phyloP scores from a whole-genome alignment of 2,113 vertebrate species.

The Myrmecobius fasciatus region DNA sequence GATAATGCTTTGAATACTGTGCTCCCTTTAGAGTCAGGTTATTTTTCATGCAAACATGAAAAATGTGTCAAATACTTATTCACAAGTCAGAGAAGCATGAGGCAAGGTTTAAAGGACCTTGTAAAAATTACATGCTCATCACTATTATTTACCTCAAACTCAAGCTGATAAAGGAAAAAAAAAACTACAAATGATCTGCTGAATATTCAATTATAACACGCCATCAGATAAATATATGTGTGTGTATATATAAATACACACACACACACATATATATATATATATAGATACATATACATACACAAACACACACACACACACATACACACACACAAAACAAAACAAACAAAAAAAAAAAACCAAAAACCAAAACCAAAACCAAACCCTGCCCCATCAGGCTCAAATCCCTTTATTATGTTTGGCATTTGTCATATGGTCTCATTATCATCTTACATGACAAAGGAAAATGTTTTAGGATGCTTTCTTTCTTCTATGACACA shows the following conservation, averaged over 20 bases:
- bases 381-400: background rate
- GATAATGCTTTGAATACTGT: background rate
- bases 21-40: background rate
- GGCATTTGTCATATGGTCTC: background rate
- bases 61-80: background rate
- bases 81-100: background rate
- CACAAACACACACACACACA: too few relatives aligned
- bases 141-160: background rate
- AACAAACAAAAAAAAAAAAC: too few relatives aligned
- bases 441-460: constrained; percentile 11
- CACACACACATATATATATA: too few relatives aligned
- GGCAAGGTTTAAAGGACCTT: background rate
- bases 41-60: constrained; percentile 39
- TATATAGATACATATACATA: too few relatives aligned
- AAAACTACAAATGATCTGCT: background rate
- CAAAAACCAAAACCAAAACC: too few relatives aligned
- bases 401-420: background rate
- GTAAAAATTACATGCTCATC: background rate
- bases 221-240: background rate
- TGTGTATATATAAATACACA: too few relatives aligned
- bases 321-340: too few relatives aligned
- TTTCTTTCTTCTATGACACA: background rate
- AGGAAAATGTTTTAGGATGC: background rate
- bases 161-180: constrained; percentile 17
- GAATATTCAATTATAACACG: background rate